Conservation (phyloP, 2,113 vertebrate species). For the Carassius carassius region DNA sequence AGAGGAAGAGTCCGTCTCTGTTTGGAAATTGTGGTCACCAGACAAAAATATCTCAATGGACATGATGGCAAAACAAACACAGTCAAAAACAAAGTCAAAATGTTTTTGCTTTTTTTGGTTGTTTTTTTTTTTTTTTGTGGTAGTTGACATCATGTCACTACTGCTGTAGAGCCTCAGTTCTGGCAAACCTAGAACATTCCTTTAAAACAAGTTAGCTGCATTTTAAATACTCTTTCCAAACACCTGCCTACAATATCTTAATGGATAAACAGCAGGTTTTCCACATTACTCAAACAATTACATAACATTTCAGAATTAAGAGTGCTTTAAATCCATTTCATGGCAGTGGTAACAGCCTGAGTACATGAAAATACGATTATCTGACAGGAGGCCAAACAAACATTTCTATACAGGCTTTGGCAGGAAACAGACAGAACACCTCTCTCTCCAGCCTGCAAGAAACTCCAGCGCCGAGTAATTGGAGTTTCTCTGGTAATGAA, state of each 20-base stretch:
- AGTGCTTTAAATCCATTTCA: conserved; percentile 37
- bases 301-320: conserved; percentile 25
- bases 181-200: neutral
- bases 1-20: conserved; percentile 12
- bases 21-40: conserved; percentile 44
- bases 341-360: conserved; percentile 1
- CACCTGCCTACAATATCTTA: conserved; percentile 10
- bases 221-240: neutral
- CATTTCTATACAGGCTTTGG: conserved; percentile 39
- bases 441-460: conserved; percentile 38
- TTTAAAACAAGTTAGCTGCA: neutral
- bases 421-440: conserved; percentile 14
- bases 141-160: neutral
- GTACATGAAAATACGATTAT: conserved; percentile 42
- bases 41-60: conserved; percentile 36
- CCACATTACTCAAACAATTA: conserved; percentile 20
- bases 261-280: conserved; percentile 19
- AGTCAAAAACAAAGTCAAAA: neutral
- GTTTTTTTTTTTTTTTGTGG: neutral
- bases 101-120: no score
- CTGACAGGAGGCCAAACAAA: conserved; percentile 41
- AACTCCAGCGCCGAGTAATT: conserved; percentile 39
- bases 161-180: neutral
- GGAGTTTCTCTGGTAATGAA: conserved; percentile 55
- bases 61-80: conserved; percentile 29